Base-by-base conservation (phyloP, 1,140 invertebrate species). In the Drosophila repleta region DNA sequence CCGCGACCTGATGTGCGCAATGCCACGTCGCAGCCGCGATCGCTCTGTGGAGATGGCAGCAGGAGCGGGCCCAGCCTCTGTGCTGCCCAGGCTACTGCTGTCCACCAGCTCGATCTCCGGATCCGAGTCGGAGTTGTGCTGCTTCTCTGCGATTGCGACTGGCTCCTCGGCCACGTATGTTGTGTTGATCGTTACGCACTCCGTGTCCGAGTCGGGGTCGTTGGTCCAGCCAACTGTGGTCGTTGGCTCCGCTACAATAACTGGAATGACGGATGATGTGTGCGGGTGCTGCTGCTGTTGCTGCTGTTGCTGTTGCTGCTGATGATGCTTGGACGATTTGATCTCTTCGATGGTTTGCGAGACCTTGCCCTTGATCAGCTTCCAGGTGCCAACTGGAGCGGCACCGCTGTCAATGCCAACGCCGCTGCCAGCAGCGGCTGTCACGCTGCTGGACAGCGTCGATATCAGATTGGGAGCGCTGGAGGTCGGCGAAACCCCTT, bases 291-390 rank as follows among this genome's bases (percentile, higher is more conserved):
- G 62, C 37, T 39, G 37, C 0, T 58, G 69, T 49, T 76, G 78
- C 74, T 91, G 46, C 3, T 7, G 26, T 29, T 6, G 10, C 35
- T 39, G 61, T 4, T 62, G 65, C 29, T 64, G 62, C 15, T 43
- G 39, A 15, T 58, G 69, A 55, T 76, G 78, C 74, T 91, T 91
- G 1, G 90, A 91, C 15, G 90, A 90, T 74, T 91, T 91, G 32
- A 91, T 91, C 43, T 91, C 90, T 70, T 91, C 90, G 39, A 91
- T 74, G 8, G 90, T 91, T 46, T 91, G 90, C n/a, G 89, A 73
- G 0, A 91, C 90, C 56, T 91, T 91, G 56, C 90, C 90, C 69
- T 91, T 91, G 53, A 91, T 91, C 13, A 91, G 78, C 51, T 88
- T 89, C 90, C 90, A 91, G 52, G 90, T 91, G 51, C 90, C 90